Evolutionary conservation across 1,140 invertebrate species (phyloP), one percentile per base, ranked within the genome.

Genomic region (Mizuhopecten yessoensis): DNA sequence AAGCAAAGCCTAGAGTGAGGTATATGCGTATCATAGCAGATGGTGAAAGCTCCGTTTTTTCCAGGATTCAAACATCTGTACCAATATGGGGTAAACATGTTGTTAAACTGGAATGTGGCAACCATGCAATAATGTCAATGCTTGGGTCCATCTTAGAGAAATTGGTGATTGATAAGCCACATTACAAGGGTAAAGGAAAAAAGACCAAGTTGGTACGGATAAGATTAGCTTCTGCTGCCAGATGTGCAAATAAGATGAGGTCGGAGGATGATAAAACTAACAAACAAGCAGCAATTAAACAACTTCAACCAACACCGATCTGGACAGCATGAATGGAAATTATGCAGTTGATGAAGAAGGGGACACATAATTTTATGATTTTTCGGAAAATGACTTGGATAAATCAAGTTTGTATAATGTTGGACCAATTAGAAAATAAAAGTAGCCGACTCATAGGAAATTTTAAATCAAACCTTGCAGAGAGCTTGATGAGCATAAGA

Each of bases 1-100:
- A 96, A 15, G 89, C 94, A 86, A 95, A 94, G 91, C 93, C 97
- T 94, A 93, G 95, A 0, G 3, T 97, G 3, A 95, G 96, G 34
- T 97, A 97, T 91, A 93, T 90, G 86, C 89, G 87, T 23, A 34
- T 97, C 0, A 96, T 97, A 92, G 96, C 92, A 7, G 97, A 97
- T 94, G 96, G 96, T 15, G 97, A 97, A 90, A 96, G 95, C 20
- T 96, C 93, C 75, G 96, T 96, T 1, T 96, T 95, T 89, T 91
- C 93, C 11, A 94, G 92, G 88, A 95, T 97, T 29, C 1, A 91
- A 36, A 90, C 95, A 88, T 87, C 87, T 33, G 93, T 93, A 34
- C 94, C 95, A 5, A 96, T 97, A 88, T 89, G 89, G 86, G 92
- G 93, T 17, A 88, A 94, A 90, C 90, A 33, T 88, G 94, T 96